Evolutionary conservation across 2,888 invertebrate genomes (phyloP).

Genomic region (Perizoma flavofasciatum): DNA sequence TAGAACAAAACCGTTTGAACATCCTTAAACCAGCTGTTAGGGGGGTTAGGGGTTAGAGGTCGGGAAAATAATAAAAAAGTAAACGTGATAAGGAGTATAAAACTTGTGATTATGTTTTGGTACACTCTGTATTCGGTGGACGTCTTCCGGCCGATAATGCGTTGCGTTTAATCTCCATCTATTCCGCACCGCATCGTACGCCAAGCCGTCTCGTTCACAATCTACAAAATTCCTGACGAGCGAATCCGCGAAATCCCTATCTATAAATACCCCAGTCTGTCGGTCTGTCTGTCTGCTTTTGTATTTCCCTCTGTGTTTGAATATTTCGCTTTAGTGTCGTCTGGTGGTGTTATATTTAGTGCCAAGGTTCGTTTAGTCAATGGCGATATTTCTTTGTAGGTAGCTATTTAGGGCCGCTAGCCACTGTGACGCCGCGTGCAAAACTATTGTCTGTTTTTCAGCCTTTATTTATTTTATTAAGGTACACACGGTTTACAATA

Average conservation of each 20-base stretch:
- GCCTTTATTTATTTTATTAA: too few species aligned
- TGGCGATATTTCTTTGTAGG: conserved; percentile 30
- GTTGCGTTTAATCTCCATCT: not conserved
- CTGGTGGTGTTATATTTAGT: conserved; percentile 64
- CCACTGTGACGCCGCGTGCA: not conserved
- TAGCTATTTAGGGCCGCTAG: conserved; percentile 9
- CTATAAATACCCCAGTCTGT: conserved; percentile 48
- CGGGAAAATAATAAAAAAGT: too few species aligned
- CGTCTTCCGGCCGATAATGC: too few species aligned
- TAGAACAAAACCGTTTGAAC: too few species aligned
- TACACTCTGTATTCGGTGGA: too few species aligned
- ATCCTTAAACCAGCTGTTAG: too few species aligned
- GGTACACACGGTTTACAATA: too few species aligned
- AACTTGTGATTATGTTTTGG: too few species aligned
- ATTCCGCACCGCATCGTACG: not conserved
- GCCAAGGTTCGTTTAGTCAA: conserved; percentile 50
- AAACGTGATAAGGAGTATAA: too few species aligned
- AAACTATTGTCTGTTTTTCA: too few species aligned
- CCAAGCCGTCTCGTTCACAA: not conserved
- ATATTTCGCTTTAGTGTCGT: conserved; percentile 54
- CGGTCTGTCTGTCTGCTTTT: conserved; percentile 72
- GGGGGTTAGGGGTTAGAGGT: too few species aligned
- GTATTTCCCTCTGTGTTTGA: conserved; percentile 46
- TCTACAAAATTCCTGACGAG: conserved; percentile 34
- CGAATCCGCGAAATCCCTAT: conserved; percentile 48